Evolutionary conservation across 1,140 invertebrate species (phyloP), one percentile per base, ranked within the genome.

Genomic region (Chelonus insularis): DNA sequence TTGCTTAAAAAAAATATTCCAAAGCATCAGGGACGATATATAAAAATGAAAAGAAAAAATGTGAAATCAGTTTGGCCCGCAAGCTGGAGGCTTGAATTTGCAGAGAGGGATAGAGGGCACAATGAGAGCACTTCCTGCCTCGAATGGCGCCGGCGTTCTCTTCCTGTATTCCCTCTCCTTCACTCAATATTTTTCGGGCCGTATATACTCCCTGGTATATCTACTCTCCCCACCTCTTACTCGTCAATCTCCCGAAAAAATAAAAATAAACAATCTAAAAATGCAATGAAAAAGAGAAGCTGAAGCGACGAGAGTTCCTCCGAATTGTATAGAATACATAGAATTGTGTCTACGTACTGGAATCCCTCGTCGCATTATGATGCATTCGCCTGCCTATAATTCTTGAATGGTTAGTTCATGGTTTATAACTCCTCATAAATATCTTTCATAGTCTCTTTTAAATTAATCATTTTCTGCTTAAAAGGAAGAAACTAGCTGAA

Each of bases 101-200:
- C 11, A 29, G 43, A 32, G 57, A 39, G 57, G 20, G 50, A 29
- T 25, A 43, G 47, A 47, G 63, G 56, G 55, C 47, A 65, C 55
- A 58, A 65, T 65, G 50, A 59, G 43, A 62, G 64, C 57, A 56
- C 58, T 64, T 64, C 63, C 63, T 61, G 63, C 58, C 23, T 61
- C 54, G 52, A 61, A 60, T 61, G 58, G 36, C 58, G 63, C 54
- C 63, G 57, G 47, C 41, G 43, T 60, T 64, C 52, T 61, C 58
- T 60, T 61, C 52, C 52, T 21, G 45, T 54, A 47, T 43, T 18
- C 36, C 21, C 47, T 51, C 34, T 39, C 18, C n/a, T 43, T 18
- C 39, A 47, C 52, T 50, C 52, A 37, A 57, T 57, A 57, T 57
- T 62, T 63, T 63, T 51, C 34, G 12, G 41, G 36, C 41, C 5